Evolutionary conservation across 1,140 invertebrate genomes (phyloP), one percentile per base, ranked within the genome.

Genomic region (Anagrus nilaparvatae): DNA sequence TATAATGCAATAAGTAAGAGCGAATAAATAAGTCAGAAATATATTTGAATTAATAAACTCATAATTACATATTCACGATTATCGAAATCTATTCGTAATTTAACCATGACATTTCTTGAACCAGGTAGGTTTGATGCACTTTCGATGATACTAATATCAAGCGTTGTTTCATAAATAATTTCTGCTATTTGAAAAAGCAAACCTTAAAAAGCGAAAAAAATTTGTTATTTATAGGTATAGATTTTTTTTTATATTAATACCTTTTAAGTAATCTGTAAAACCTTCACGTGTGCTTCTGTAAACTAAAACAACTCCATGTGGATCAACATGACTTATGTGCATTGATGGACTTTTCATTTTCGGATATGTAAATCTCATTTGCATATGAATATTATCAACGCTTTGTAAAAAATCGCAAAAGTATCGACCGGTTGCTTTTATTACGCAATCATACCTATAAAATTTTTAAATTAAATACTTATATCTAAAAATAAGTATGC

Each of bases 261-360:
- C 84, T 65, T 86, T 86, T 1, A 91, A 74, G 56, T 91, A 92
- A 51, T 85, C 77, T 0, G 79, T 82, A 56, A 87, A 88, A 4
- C 87, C 88, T 21, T 74, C 70, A 41, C 83, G 70, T 2, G 74
- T 73, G 45, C 82, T 87, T 34, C 84, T 73, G 56, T 92, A 92
- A 1, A 88, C 76, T 21, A 92, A 67, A 42, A 83, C 74, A 13
- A 84, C 85, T 2, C 84, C 87, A 25, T 84, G 68, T 19, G 75
- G 66, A 56, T 90, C 85, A 43, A 86, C 76, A 31, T 80, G 72
- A 1, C 80, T 83, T 25, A 89, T 72, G 53, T 86, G 85, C 79
- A 92, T 90, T 20, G 85, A 87, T 0, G 87, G 87, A 44, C 84
- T 87, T 54, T 84, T 81, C 84, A 92, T 87, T 60, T 82, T 81